These are phyloP conservation scores for Eledona agricola DNA, from an alignment of 2,888 invertebrate species.

Conservation along the genomic window DNA sequence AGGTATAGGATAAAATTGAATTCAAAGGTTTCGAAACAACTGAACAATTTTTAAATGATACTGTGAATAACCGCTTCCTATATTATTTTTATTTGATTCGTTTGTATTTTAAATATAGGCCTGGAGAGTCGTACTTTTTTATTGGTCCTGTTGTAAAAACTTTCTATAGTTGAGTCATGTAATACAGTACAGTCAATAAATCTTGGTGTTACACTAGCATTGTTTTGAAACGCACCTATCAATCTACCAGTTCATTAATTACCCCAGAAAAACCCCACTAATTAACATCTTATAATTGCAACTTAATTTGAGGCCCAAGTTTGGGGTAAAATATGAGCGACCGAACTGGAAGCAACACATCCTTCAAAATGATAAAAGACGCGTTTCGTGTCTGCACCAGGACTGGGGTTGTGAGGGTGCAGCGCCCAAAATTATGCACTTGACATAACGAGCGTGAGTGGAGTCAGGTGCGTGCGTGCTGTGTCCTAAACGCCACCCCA, in stretches of 20 bases:
- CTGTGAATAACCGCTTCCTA: constrained; percentile 49
- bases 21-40: constrained; percentile 47
- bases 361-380: no score
- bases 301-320: no score
- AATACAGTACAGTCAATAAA: constrained; percentile 56
- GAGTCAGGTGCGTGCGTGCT: constrained; percentile 45
- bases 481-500: constrained; percentile 36
- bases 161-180: constrained; percentile 55
- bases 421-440: constrained; percentile 30
- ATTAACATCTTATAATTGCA: no score
- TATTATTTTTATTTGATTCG: constrained; percentile 31
- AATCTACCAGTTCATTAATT: no score
- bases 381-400: neutral
- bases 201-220: constrained; percentile 50
- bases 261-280: no score
- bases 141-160: constrained; percentile 51
- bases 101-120: constrained; percentile 42
- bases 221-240: no score
- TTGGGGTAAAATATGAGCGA: no score
- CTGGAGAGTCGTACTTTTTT: constrained; percentile 50
- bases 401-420: neutral
- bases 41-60: constrained; percentile 44
- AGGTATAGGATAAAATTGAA: constrained; percentile 35
- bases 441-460: constrained; percentile 33
- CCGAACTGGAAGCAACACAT: no score